A percentile compares a stretch with the other conserved stretches of the same genome.
phyloP scores from a whole-genome alignment of 2,797 vertebrate species.

The Hypotaenidia philippensis region DNA sequence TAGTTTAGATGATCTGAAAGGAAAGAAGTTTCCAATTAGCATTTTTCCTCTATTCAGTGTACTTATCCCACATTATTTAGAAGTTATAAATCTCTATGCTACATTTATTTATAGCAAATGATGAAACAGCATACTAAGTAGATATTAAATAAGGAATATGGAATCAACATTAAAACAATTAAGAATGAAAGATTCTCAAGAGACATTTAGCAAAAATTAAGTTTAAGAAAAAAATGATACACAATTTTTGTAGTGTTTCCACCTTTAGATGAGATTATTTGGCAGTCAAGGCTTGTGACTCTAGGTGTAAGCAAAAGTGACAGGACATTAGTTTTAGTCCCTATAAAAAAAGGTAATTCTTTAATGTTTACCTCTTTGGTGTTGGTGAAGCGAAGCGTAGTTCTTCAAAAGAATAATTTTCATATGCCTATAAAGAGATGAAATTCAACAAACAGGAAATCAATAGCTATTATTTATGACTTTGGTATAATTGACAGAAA shows the following conservation, averaged over 20 bases:
- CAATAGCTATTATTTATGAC: not conserved
- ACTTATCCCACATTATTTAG: not conserved
- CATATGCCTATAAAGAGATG: slow-evolving; percentile 88
- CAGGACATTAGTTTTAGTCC: not conserved
- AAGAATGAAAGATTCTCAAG: not conserved
- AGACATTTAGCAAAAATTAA: not conserved
- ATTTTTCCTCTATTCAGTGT: not conserved
- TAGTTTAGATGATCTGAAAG: not conserved
- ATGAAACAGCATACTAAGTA: not conserved
- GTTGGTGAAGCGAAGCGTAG: slow-evolving; percentile 98
- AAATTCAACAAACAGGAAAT: not conserved
- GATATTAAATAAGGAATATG: not conserved
- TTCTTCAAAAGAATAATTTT: slow-evolving; percentile 99
- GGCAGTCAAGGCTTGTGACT: not conserved
- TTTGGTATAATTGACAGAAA: not conserved
- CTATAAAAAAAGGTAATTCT: not conserved
- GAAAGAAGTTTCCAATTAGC: no score
- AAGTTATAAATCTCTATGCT: not conserved
- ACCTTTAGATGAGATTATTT: not conserved
- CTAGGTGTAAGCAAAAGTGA: not conserved
- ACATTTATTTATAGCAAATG: not conserved
- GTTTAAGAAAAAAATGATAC: not conserved
- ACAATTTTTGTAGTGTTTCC: not conserved
- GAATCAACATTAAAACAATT: not conserved
- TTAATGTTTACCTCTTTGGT: slow-evolving; percentile 90